Percentiles rank a stretch among this genome's conserved stretches.
These are phyloP conservation scores for Pinctada fucata DNA, from an alignment of 2,888 invertebrate species.

Conservation along the genomic window DNA sequence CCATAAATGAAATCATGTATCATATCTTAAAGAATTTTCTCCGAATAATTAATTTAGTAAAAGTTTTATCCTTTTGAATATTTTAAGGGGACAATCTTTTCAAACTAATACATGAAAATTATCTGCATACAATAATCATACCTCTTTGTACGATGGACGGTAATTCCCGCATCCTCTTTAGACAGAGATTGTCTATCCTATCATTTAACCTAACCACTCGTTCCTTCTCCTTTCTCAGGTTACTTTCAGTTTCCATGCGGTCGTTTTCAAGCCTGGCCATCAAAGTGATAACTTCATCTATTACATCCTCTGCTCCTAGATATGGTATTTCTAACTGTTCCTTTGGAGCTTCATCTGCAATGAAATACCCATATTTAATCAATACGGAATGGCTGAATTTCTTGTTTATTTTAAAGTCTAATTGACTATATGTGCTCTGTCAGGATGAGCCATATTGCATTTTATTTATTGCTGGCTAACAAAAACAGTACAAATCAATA, in stretches of 20 bases:
- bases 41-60: too few relatives aligned
- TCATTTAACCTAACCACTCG: constrained; percentile 59
- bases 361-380: neutral
- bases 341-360: constrained; percentile 27
- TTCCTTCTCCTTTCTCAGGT: constrained; percentile 60
- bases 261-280: constrained; percentile 74
- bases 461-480: too few relatives aligned
- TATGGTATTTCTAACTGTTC: constrained; percentile 60
- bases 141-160: constrained; percentile 74
- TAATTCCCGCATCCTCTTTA: constrained; percentile 65
- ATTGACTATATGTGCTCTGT: too few relatives aligned
- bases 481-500: too few relatives aligned
- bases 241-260: constrained; percentile 61
- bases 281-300: constrained; percentile 73
- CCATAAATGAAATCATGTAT: too few relatives aligned
- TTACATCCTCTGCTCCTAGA: constrained; percentile 73
- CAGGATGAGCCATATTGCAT: too few relatives aligned
- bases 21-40: too few relatives aligned
- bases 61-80: too few relatives aligned
- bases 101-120: too few relatives aligned
- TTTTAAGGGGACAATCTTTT: too few relatives aligned
- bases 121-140: constrained; percentile 31
- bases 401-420: neutral
- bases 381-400: neutral
- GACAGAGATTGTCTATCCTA: constrained; percentile 68